Conservation (phyloP, 2,113 vertebrate genomes). For the Natator depressus region DNA sequence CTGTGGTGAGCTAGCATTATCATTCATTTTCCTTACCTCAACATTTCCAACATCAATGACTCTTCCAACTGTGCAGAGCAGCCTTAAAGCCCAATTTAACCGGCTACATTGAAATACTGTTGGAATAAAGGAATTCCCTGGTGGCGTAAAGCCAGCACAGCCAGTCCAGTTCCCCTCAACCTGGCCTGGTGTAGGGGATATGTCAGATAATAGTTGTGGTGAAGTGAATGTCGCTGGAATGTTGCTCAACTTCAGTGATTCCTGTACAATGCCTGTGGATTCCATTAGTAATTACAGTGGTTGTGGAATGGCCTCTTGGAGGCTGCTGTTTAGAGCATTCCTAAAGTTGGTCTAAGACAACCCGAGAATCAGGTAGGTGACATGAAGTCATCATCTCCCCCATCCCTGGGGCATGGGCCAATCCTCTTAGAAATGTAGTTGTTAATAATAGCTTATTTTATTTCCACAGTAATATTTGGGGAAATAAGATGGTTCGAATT, state of each 20-base stretch:
- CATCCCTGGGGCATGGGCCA: background rate
- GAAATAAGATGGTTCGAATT: background rate
- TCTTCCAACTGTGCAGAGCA: fast-evolving
- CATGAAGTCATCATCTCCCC: background rate
- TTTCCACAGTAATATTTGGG: background rate
- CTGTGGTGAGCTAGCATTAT: fast-evolving
- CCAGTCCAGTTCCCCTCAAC: background rate
- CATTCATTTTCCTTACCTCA: background rate
- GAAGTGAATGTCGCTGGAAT: background rate
- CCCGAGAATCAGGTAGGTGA: background rate
- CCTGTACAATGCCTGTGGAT: background rate
- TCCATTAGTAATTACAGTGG: fast-evolving
- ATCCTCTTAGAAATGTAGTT: background rate
- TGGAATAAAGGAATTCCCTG: fast-evolving
- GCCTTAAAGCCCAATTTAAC: background rate
- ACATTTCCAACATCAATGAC: background rate
- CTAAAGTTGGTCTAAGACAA: background rate
- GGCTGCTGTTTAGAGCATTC: background rate
- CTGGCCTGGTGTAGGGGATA: background rate
- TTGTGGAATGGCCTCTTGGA: background rate
- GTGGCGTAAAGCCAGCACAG: fast-evolving
- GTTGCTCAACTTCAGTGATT: background rate
- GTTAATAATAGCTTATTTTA: background rate
- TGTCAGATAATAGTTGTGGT: background rate
- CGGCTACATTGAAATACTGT: background rate